A percentile compares a stretch with the other conserved stretches of the same genome.
phyloP scores from a whole-genome alignment of 2,797 vertebrate species.

The Holocentrus rufus region DNA sequence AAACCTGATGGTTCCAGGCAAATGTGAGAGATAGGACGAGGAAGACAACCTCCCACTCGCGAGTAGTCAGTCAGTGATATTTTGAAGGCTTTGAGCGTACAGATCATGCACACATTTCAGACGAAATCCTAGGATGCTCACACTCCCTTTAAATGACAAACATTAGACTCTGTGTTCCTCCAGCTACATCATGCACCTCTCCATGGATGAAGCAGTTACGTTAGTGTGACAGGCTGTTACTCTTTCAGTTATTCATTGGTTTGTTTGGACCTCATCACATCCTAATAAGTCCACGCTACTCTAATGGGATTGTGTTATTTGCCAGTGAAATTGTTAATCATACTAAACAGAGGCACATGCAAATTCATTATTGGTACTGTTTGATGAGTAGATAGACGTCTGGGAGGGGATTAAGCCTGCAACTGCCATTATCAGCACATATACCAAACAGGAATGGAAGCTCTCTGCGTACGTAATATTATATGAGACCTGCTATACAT shows the following conservation, averaged over 20 bases:
- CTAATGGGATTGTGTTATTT: slow-evolving; percentile 58
- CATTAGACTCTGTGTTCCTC: slow-evolving; percentile 26
- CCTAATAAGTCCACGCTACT: slow-evolving; percentile 45
- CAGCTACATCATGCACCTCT: slow-evolving; percentile 45
- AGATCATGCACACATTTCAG: slow-evolving; percentile 34
- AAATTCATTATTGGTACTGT: slow-evolving; percentile 39
- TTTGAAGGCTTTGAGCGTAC: slow-evolving; percentile 32
- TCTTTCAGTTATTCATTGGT: slow-evolving; percentile 53
- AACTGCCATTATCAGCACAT: slow-evolving; percentile 58
- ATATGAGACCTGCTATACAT: slow-evolving; percentile 70
- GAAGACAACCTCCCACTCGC: slow-evolving; percentile 42
- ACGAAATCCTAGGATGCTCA: slow-evolving; percentile 32
- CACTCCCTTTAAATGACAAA: slow-evolving; percentile 35
- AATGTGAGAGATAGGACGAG: slow-evolving; percentile 28
- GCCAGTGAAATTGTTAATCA: slow-evolving; percentile 50
- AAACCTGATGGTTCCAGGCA: slow-evolving; percentile 40
- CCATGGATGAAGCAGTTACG: slow-evolving; percentile 16
- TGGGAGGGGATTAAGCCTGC: slow-evolving; percentile 42
- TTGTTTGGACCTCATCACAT: slow-evolving; percentile 41
- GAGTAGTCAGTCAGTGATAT: slow-evolving; percentile 29
- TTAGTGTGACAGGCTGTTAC: slow-evolving; percentile 46
- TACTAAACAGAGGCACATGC: slow-evolving; percentile 43
- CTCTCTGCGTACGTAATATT: slow-evolving; percentile 64
- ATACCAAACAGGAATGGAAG: slow-evolving; percentile 69
- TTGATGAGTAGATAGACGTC: slow-evolving; percentile 14